Conservation (phyloP, 92 coral and sea anemone species). For the Galaxea fascicularis region DNA sequence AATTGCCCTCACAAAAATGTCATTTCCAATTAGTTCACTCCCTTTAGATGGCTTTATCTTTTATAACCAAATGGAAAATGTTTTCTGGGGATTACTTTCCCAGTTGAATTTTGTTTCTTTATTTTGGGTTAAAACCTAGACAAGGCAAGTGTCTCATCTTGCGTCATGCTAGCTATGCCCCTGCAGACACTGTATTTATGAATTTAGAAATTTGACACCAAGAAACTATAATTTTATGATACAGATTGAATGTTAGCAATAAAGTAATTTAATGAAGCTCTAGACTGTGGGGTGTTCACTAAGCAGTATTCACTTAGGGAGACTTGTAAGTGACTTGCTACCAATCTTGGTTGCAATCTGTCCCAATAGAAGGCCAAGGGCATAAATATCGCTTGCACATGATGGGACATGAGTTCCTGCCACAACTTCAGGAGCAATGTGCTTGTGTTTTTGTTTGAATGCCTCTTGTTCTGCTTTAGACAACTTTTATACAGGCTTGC, state of each 20-base stretch:
- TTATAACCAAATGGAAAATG: too few relatives aligned
- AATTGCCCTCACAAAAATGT: too few relatives aligned
- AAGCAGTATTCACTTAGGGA: slow-evolving; percentile 25
- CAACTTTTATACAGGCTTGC: slow-evolving; percentile 10
- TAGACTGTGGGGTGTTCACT: slow-evolving; percentile 19
- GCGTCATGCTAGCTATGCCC: too few relatives aligned
- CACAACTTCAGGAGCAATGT: slow-evolving; percentile 31
- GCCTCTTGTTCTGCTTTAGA: slow-evolving; percentile 13
- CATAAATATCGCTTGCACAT: slow-evolving; percentile 14
- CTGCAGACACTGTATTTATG: too few relatives aligned
- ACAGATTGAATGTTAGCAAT: neutral
- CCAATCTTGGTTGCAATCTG: slow-evolving; percentile 32
- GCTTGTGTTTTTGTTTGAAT: slow-evolving; percentile 2
- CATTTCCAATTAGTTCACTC: too few relatives aligned
- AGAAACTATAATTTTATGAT: neutral
- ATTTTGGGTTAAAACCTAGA: too few relatives aligned
- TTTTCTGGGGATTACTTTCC: too few relatives aligned
- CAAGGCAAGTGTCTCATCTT: too few relatives aligned
- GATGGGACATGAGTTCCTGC: slow-evolving; percentile 27
- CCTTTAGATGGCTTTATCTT: too few relatives aligned
- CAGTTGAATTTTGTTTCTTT: too few relatives aligned
- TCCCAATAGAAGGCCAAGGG: slow-evolving; percentile 14
- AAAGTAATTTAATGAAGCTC: slow-evolving; percentile 15
- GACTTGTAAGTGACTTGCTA: slow-evolving; percentile 34
- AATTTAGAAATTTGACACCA: neutral